Conservation (phyloP, 2,113 vertebrate genomes). For the Geococcyx californianus region DNA sequence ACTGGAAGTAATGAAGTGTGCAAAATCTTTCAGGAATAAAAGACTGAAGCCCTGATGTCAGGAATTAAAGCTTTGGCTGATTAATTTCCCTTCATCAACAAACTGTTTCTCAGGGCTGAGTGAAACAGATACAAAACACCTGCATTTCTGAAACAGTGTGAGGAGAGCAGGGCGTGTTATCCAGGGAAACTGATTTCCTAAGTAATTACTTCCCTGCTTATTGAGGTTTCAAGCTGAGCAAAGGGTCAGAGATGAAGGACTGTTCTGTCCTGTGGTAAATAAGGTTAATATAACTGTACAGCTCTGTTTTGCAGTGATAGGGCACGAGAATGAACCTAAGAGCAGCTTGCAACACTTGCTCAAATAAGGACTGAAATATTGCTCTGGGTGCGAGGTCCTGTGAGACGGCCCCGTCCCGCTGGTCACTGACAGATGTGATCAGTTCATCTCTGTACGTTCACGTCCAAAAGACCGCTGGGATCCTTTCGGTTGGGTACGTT, state of each 20-base stretch:
- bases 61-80: background rate
- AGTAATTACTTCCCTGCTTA: slow-evolving; percentile 53
- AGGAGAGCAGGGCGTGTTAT: background rate
- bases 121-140: background rate
- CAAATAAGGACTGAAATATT: background rate
- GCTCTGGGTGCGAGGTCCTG: background rate
- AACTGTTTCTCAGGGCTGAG: background rate
- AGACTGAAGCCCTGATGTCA: background rate
- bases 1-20: background rate
- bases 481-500: background rate
- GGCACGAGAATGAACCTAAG: background rate
- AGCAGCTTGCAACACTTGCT: background rate
- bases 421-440: background rate
- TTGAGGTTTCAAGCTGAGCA: background rate
- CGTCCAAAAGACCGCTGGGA: background rate
- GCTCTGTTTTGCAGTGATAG: background rate
- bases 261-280: background rate
- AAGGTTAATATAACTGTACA: background rate
- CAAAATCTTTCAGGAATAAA: slow-evolving; percentile 2
- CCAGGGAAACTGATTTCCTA: slow-evolving; percentile 42
- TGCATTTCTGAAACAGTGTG: background rate
- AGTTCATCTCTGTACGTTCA: background rate
- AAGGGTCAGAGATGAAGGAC: slow-evolving; percentile 27
- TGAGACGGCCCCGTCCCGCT: background rate
- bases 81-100: slow-evolving; percentile 10